Base-by-base conservation (phyloP, 2,888 invertebrate species). In the Criorhina ranunculi region DNA sequence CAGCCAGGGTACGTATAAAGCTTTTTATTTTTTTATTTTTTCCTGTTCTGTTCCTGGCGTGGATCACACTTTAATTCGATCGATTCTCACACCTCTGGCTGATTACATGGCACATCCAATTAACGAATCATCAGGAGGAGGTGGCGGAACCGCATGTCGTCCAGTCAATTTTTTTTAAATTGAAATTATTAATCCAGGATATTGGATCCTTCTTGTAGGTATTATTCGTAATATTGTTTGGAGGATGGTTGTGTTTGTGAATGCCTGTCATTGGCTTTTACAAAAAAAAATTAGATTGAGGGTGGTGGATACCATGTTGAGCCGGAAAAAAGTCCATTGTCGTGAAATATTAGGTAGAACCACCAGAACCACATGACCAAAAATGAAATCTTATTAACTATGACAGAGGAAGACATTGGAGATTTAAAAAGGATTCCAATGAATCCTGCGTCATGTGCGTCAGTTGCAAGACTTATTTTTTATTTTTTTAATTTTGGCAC, bases 31-130 rank as follows among this genome's bases (percentile, higher is more conserved):
- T 42, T 24, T 24, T 24, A 3, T 64, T 57, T 17, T 24, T 62
- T 42, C 31, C 7, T 24, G 15, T 44, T 42, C 15, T 53, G 44
- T 33, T 57, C 8, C 51, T 19, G 79, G 49, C 49, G 64, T 79
- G 72, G 64, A 49, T 64, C 35, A 57, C 64, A 82, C 77, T 83
- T 79, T 83, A 79, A 73, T 79, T 85, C 80, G 80, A 80, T 76
- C 64, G 85, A 85, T 85, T 85, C 80, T 85, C 80, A 85, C 85
- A 85, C 85, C 85, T 85, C 62, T 64, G 51, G 64, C 69, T 76
- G 75, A 80, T 83, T 83, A 67, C 53, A 49, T 76, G 44, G 67
- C 64, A 24, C 24, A 85, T 70, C 85, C 85, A 85, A 85, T 85
- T 80, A 85, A 85, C 73, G 62, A 57, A 37, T 72, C 64, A 55